These are phyloP conservation scores for Melanotus villosus DNA, from an alignment of 2,888 invertebrate genomes.

Conservation along the genomic window DNA sequence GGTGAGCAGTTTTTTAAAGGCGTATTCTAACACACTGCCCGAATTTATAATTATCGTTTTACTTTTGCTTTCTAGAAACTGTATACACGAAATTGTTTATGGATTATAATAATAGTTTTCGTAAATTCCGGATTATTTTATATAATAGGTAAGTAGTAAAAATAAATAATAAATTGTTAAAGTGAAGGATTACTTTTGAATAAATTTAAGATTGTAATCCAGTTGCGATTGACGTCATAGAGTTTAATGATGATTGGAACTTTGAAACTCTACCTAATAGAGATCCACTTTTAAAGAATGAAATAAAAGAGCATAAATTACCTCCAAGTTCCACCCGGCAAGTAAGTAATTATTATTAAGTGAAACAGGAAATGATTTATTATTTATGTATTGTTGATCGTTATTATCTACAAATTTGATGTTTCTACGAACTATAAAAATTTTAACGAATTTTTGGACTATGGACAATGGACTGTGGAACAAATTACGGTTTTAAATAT, in stretches of 20 bases:
- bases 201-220: constrained; percentile 33
- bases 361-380: not conserved
- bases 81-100: not conserved
- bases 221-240: constrained; percentile 4
- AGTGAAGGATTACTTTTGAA: not conserved
- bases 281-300: constrained; percentile 45
- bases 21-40: not conserved
- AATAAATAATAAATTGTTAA: not conserved
- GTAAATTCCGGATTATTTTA: not conserved
- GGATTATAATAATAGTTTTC: not conserved
- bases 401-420: too few species aligned
- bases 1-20: not conserved
- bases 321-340: constrained; percentile 37
- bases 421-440: too few species aligned
- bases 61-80: too few species aligned
- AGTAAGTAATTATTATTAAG: constrained; percentile 23
- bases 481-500: too few species aligned
- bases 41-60: too few species aligned
- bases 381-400: too few species aligned
- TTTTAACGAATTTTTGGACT: too few species aligned
- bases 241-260: constrained; percentile 56
- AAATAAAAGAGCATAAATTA: constrained; percentile 42
- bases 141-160: not conserved
- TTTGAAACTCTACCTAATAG: constrained; percentile 48
- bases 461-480: not conserved